These are phyloP conservation scores for Hylomyscus alleni DNA, from an alignment of 2,797 vertebrate genomes.

Conservation along the genomic window DNA sequence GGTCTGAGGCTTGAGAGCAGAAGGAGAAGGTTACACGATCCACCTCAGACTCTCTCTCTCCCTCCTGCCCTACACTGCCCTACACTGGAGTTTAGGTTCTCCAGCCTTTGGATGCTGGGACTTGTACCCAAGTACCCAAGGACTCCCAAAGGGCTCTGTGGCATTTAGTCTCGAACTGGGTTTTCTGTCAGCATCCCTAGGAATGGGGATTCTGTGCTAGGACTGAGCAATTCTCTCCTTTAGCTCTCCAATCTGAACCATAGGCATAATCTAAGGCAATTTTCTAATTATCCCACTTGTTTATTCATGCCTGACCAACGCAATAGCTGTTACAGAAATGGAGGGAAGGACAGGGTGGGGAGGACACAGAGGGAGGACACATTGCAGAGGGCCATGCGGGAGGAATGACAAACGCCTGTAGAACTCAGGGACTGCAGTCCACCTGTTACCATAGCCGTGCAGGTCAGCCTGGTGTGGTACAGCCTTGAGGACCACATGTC, in stretches of 20 bases:
- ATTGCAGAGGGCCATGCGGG: not conserved
- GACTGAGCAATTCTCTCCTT: not conserved
- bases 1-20: not conserved
- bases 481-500: not conserved
- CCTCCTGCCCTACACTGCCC: not conserved
- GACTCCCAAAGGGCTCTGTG: not conserved
- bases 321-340: not conserved
- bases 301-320: not conserved
- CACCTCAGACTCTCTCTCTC: not conserved
- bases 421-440: not conserved
- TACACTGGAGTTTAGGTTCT: not conserved
- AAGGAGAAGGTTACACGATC: not conserved
- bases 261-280: not conserved
- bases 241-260: not conserved
- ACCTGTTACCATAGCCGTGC: not conserved
- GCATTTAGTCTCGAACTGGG: not conserved
- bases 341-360: not conserved
- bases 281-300: too few relatives aligned
- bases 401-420: not conserved
- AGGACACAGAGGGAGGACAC: too few relatives aligned
- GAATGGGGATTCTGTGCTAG: not conserved
- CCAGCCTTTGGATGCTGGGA: not conserved
- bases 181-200: not conserved
- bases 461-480: not conserved
- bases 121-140: not conserved